A percentile compares a stretch with the other conserved stretches of the same genome.
Evolutionary conservation across 1,140 invertebrate genomes (phyloP).

Genomic region (Trachymyrmex cornetzi): DNA sequence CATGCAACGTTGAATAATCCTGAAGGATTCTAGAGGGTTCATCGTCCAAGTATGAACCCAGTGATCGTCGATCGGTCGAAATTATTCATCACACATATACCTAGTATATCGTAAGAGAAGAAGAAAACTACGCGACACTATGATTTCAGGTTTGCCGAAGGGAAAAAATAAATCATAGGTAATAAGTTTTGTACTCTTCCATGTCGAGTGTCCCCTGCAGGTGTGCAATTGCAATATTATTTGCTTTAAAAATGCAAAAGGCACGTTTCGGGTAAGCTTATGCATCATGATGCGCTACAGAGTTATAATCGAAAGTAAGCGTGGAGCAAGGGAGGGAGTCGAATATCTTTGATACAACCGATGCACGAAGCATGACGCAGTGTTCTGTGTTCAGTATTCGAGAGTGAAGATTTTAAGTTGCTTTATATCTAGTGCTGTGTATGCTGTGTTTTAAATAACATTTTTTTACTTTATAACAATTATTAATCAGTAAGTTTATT

Average conservation of each 20-base stretch:
- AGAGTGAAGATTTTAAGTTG: background rate
- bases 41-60: background rate
- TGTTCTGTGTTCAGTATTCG: background rate
- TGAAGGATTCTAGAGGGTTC: conserved; percentile 30
- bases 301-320: background rate
- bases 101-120: conserved; percentile 17
- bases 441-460: background rate
- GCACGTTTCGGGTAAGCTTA: background rate
- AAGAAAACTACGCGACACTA: conserved; percentile 18
- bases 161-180: conserved; percentile 9
- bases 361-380: conserved; percentile 19
- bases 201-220: background rate
- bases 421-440: background rate
- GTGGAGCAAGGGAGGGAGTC: background rate
- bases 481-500: background rate
- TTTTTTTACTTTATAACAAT: background rate
- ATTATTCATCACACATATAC: conserved; percentile 43
- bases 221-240: conserved; percentile 18
- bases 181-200: conserved; percentile 39
- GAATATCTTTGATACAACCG: background rate
- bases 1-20: conserved; percentile 30
- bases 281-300: background rate
- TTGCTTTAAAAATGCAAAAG: conserved; percentile 58
- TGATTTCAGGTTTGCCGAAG: conserved; percentile 35
- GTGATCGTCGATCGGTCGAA: conserved; percentile 3